phyloP scores from a whole-genome alignment of 1,140 invertebrate genomes.

The Aphelenchoides avenae region DNA sequence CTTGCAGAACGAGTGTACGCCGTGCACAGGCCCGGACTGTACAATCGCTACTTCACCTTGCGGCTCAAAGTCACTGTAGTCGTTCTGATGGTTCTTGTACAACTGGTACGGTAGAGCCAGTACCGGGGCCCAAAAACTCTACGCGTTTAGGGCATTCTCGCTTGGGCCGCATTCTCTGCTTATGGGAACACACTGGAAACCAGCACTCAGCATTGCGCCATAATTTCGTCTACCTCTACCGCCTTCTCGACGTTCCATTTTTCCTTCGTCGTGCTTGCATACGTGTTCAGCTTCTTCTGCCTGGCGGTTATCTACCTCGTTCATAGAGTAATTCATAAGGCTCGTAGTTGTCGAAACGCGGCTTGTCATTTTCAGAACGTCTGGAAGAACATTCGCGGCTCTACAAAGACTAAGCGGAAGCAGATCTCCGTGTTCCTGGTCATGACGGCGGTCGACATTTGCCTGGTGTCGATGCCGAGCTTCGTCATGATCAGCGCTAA shows the following conservation, averaged over 20 bases:
- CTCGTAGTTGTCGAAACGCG: no score
- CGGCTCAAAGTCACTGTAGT: conserved; percentile 3
- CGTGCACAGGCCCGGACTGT: conserved; percentile 15
- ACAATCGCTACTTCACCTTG: conserved; percentile 14
- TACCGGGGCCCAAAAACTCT: background rate
- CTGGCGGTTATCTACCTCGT: no score
- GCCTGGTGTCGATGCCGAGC: conserved; percentile 15
- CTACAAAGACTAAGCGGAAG: no score
- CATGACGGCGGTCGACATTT: conserved; percentile 25
- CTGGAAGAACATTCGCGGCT: no score
- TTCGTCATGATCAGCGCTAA: conserved; percentile 25
- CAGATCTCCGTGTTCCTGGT: conserved; percentile 24
- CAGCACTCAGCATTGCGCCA: conserved; percentile 13
- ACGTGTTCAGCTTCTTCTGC: conserved; percentile 1
- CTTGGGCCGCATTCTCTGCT: conserved; percentile 7
- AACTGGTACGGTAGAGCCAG: background rate
- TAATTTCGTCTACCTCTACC: conserved; percentile 8
- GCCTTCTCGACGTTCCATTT: conserved; percentile 16
- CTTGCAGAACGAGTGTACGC: conserved; percentile 25
- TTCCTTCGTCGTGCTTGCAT: conserved; percentile 13
- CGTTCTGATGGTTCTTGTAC: background rate
- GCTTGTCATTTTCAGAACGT: no score
- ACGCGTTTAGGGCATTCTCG: background rate
- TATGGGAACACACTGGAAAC: conserved; percentile 1
- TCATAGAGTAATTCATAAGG: no score